Conservation (phyloP, 2,888 invertebrate species). For the Tetranychus piercei region DNA sequence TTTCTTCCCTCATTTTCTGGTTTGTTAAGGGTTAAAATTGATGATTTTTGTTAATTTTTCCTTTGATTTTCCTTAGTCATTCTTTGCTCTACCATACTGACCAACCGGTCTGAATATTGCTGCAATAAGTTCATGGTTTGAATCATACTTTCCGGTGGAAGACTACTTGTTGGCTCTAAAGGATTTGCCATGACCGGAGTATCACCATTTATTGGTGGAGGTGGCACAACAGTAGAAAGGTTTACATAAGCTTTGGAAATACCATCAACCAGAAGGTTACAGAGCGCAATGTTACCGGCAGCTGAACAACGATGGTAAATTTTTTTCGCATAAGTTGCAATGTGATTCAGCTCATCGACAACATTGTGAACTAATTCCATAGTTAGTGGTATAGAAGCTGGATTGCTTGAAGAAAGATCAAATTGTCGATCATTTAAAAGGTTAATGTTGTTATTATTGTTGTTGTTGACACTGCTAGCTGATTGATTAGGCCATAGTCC, state of each 20-base stretch:
- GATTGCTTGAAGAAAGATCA: slow-evolving; percentile 20
- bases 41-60: not conserved
- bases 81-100: slow-evolving; percentile 44
- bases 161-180: slow-evolving; percentile 4
- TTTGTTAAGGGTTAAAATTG: not conserved
- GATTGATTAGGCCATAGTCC: slow-evolving; percentile 14
- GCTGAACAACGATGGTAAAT: slow-evolving; percentile 41
- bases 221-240: slow-evolving; percentile 13
- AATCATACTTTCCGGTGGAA: slow-evolving; percentile 22
- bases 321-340: slow-evolving; percentile 51
- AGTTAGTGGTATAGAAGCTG: slow-evolving; percentile 25
- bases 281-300: slow-evolving; percentile 16
- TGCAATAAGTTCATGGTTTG: slow-evolving; percentile 37
- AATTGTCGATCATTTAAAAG: slow-evolving; percentile 14
- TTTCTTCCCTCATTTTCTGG: too few species aligned
- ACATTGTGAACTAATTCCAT: slow-evolving; percentile 28
- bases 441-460: not conserved
- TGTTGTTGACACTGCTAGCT: not conserved
- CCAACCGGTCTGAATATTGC: slow-evolving; percentile 43
- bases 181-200: slow-evolving; percentile 4
- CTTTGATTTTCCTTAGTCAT: slow-evolving; percentile 31
- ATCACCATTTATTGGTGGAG: slow-evolving; percentile 13
- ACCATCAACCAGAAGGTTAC: slow-evolving; percentile 17
- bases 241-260: slow-evolving; percentile 18
- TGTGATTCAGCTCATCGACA: slow-evolving; percentile 30